Percentiles rank a stretch among this genome's conserved stretches.
These are phyloP conservation scores for Sardinella longiceps DNA, from an alignment of 2,797 vertebrate genomes.

Conservation along the genomic window DNA sequence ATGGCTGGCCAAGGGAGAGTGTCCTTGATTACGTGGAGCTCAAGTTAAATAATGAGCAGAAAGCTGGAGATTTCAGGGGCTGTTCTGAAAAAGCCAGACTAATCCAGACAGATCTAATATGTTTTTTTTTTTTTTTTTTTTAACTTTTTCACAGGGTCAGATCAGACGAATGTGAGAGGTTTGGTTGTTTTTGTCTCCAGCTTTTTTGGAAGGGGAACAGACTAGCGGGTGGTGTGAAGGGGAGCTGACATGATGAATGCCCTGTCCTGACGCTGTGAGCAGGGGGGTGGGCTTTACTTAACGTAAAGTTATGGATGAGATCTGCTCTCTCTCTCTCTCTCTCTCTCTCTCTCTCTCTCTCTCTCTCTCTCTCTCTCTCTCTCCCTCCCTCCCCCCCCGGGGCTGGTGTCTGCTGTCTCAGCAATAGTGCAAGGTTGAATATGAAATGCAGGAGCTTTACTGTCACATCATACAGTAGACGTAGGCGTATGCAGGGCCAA, in stretches of 20 bases:
- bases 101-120: slow-evolving; percentile 66
- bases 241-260: slow-evolving; percentile 10
- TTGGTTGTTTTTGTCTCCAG: slow-evolving; percentile 14
- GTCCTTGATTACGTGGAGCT: slow-evolving; percentile 30
- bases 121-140: slow-evolving; percentile 47
- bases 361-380: slow-evolving; percentile 28
- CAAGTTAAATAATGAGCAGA: slow-evolving; percentile 24
- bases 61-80: slow-evolving; percentile 60
- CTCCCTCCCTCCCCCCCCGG: slow-evolving; percentile 45
- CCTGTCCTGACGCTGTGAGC: slow-evolving; percentile 45
- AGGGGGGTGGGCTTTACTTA: slow-evolving; percentile 33
- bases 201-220: slow-evolving; percentile 49
- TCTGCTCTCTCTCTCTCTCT: slow-evolving; percentile 14
- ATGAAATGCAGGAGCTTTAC: slow-evolving; percentile 57
- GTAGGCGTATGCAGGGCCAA: slow-evolving; percentile 44
- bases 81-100: slow-evolving; percentile 65
- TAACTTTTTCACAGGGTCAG: slow-evolving; percentile 34
- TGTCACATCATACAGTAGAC: slow-evolving; percentile 39
- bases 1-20: background rate
- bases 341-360: slow-evolving; percentile 41
- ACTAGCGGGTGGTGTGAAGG: slow-evolving; percentile 44
- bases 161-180: background rate
- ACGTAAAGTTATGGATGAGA: slow-evolving; percentile 18
- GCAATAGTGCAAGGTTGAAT: slow-evolving; percentile 67
- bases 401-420: slow-evolving; percentile 65